Evolutionary conservation across 1,140 invertebrate genomes (phyloP).

Genomic region (Trichonephila clavata): DNA sequence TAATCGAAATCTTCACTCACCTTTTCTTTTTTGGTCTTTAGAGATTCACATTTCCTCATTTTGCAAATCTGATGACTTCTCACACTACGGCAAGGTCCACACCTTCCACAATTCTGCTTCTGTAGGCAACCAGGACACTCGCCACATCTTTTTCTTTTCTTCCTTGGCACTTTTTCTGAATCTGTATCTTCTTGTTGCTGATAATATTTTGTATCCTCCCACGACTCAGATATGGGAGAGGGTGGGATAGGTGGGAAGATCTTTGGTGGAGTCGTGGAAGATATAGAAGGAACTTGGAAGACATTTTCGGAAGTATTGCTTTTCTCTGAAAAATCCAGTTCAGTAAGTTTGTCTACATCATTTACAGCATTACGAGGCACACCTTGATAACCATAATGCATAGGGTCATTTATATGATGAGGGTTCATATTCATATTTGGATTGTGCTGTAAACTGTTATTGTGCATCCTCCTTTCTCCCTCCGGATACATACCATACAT

Average conservation of each 20-base stretch:
- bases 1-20: conserved; percentile 62
- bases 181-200: conserved; percentile 59
- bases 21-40: conserved; percentile 80
- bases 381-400: conserved; percentile 66
- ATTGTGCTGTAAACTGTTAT: conserved; percentile 61
- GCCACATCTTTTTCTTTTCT: conserved; percentile 95
- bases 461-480: conserved; percentile 60
- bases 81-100: conserved; percentile 91
- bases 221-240: conserved; percentile 49
- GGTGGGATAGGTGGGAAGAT: conserved; percentile 62
- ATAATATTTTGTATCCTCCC: conserved; percentile 72
- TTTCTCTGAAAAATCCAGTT: conserved; percentile 66
- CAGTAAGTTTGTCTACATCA: conserved; percentile 61
- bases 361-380: background rate
- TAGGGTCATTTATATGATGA: conserved; percentile 59
- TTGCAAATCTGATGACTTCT: conserved; percentile 96
- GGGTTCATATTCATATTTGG: conserved; percentile 59
- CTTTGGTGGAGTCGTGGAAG: conserved; percentile 77
- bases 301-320: conserved; percentile 76
- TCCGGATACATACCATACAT: conserved; percentile 72
- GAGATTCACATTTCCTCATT: conserved; percentile 91
- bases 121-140: conserved; percentile 96
- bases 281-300: conserved; percentile 79
- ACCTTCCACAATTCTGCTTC: conserved; percentile 97
- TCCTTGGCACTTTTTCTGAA: conserved; percentile 86